Base-by-base conservation (phyloP, 2,113 vertebrate genomes). In the Stegastes partitus region DNA sequence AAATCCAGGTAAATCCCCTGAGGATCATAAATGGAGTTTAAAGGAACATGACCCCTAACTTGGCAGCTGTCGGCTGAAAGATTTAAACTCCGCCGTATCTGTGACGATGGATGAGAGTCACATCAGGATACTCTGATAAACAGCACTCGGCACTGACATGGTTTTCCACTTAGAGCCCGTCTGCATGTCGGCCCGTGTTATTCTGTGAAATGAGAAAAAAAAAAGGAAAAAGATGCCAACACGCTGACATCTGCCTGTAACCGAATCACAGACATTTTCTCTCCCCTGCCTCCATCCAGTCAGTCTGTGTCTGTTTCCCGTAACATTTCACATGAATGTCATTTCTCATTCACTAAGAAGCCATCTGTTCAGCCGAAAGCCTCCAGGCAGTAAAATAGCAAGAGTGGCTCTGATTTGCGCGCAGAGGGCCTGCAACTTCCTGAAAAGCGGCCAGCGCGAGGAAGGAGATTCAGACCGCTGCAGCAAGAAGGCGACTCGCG, bases 341-440 rank as follows among this genome's bases (percentile, higher is more conserved):
- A 86, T 81, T 74, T 84, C 86, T 86, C 84, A 78, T 89, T 85
- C 68, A 83, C 83, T 84, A 61, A 90, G 85, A 39, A 77, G 85
- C 85, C 87, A 88, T 92, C 89, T 89, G 85, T 74, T 89, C 68
- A 0, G 22, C 73, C 79, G 21, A 75, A 83, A 77, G 74, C 88
- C 88, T 73, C 21, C 82, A 63, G 81, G 80, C 82, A 42, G 54
- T 67, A 66, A 49, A 59, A 69, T 4, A 71, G 63, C 42, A 11
- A 18, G 47, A 23, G 4, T 16, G 1, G 23, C 72, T 55, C 68
- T 61, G 59, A 89, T 85, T 90, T 15, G 81, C 70, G 65, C 37
- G n/a, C 5, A 66, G 47, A 63, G 21, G 37, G 55, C 16, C 14
- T 2, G 10, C 56, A n/a, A 3, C 79, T 83, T 90, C 79, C 77